Conservation (phyloP, 2,888 invertebrate genomes). For the Synergus umbraculus region DNA sequence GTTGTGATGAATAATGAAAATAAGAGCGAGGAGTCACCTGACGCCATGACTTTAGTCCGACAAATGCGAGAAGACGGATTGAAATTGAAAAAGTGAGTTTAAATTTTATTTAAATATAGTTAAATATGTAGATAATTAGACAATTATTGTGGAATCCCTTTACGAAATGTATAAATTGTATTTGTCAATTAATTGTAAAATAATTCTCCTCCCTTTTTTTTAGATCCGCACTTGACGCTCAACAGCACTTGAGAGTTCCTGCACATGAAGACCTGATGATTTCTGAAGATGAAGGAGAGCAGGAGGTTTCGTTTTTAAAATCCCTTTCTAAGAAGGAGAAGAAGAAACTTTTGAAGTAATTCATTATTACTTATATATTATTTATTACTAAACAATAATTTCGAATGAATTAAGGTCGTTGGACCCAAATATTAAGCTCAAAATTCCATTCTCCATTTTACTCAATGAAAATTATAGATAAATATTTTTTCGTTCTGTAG, state of each 20-base stretch:
- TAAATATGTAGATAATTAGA: background rate
- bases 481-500: too few species aligned
- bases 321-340: constrained; percentile 93
- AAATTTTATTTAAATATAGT: constrained; percentile 3
- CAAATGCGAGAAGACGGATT: constrained; percentile 96
- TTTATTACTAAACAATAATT: too few species aligned
- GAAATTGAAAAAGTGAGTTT: constrained; percentile 86
- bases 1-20: constrained; percentile 83
- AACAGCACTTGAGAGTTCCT: constrained; percentile 82
- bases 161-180: constrained; percentile 7
- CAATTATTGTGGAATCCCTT: background rate
- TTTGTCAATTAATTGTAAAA: background rate
- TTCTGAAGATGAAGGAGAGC: constrained; percentile 78
- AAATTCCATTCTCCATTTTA: too few species aligned
- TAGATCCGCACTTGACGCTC: constrained; percentile 73
- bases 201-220: constrained; percentile 36
- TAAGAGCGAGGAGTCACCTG: constrained; percentile 82
- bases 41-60: constrained; percentile 87
- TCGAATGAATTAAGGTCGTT: too few species aligned
- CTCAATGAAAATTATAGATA: too few species aligned
- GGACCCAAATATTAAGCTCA: too few species aligned
- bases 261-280: constrained; percentile 77
- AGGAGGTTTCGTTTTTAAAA: constrained; percentile 90
- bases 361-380: background rate
- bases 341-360: constrained; percentile 91